A percentile compares a stretch with the other conserved stretches of the same genome.
These are phyloP conservation scores for Tetramorium parvispinum DNA, from an alignment of 1,140 invertebrate species.

Conservation along the genomic window DNA sequence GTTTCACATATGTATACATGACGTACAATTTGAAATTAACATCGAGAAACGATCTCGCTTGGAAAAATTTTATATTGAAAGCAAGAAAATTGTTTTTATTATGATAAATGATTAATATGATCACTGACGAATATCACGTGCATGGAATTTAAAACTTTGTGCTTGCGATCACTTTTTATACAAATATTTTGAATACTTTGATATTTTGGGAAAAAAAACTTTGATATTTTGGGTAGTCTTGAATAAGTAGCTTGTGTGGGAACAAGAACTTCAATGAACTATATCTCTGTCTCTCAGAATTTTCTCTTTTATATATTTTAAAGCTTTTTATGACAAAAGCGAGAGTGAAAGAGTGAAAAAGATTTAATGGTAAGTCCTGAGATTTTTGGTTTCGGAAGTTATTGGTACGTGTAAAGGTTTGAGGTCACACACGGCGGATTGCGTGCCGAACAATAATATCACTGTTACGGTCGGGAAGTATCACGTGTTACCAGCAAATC, in stretches of 20 bases:
- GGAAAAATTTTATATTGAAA: background rate
- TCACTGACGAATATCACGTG: background rate
- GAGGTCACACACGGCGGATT: slow-evolving; percentile 18
- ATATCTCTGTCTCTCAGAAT: background rate
- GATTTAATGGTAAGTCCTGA: background rate
- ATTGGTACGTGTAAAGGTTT: background rate
- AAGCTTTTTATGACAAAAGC: background rate
- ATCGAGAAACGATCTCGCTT: background rate
- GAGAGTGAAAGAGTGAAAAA: background rate
- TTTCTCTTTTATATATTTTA: background rate
- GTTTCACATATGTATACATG: background rate
- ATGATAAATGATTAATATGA: too few species aligned
- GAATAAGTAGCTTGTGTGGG: background rate
- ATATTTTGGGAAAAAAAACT: background rate
- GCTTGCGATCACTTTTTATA: background rate
- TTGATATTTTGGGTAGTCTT: background rate
- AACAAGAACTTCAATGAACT: background rate
- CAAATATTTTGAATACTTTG: background rate
- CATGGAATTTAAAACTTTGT: background rate
- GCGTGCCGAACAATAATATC: slow-evolving; percentile 17
- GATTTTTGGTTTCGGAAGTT: slow-evolving; percentile 20
- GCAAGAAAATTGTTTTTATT: background rate
- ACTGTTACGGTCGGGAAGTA: slow-evolving; percentile 12
- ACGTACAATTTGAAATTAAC: background rate
- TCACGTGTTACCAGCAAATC: slow-evolving; percentile 22